Evolutionary conservation across 2,797 vertebrate species (phyloP), one percentile per base, ranked within the genome.

Genomic region (Schizopygopsis malacanthus): DNA sequence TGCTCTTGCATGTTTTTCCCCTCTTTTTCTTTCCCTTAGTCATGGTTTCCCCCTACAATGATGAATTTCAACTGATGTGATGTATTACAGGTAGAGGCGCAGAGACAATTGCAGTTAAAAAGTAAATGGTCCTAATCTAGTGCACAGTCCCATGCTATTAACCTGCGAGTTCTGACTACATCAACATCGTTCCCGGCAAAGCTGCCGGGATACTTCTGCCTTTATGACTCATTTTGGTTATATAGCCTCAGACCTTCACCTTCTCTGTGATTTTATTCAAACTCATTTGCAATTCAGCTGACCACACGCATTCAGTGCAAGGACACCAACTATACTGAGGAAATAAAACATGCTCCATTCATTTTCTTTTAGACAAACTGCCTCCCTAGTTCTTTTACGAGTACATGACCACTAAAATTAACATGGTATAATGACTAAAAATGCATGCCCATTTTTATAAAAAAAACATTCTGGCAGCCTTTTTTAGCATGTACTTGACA

Each of bases 31-130:
- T 90, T 87, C 86, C 52, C 37, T 52, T 18, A 37, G 15, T 73
- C 20, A 16, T 22, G 7, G 83, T 89, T 90, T 93, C 91, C 89
- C 89, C 90, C 88, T 90, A 92, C 90, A 87, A 91, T 89, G 91
- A 89, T 92, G 92, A 88, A 85, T 94, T 93, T 90, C 81, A 90
- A 91, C 87, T 85, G 89, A 94, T 93, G 90, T 93, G 90, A 94
- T 94, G 92, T 92, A 92, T 93, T 89, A 91, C 79, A 72, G 81
- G 87, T 88, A 86, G 85, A 88, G 91, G 88, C 87, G 85, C 76
- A 16, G 76, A 63, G 78, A 80, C 56, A 63, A 65, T 65, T 80
- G 56, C 56, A 69, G 79, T 69, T 37, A 81, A 67, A 69, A 52
- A 25, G 61, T 65, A 45, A 39, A 39, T 39, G 28, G 45, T 70